Evolutionary conservation across 2,797 vertebrate genomes (phyloP), one percentile per base, ranked within the genome.

Genomic region (Anabacerthia variegaticeps): DNA sequence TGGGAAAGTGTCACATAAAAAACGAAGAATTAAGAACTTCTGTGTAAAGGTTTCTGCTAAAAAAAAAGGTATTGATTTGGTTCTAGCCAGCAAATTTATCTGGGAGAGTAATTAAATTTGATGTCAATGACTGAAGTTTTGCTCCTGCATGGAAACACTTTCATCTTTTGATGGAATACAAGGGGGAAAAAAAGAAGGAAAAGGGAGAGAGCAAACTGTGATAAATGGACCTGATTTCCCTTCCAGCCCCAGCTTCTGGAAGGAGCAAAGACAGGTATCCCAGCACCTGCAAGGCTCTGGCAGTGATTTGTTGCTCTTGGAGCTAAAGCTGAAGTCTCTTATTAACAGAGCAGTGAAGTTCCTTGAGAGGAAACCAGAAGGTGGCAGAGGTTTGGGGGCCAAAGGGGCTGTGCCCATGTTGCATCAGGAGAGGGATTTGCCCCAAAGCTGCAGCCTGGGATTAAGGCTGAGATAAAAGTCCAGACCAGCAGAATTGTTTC

Each of bases 101-200:
- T 19, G 72, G 65, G 75, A 80, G 52, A 51, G 44, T 95, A 93
- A 88, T 95, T 80, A 89, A 89, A 89, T 62, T 28, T 78, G 81
- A 69, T 77, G 77, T 32, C 24, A 30, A 2, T n/a, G 75, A 62
- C 6, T 74, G 80, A 88, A 66, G 58, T 79, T 92, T 83, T 91
- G 65, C 82, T 81, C 56, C 79, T 52, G 32, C 32, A 7, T 23
- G 27, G 65, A 77, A 91, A 43, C 6, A 4, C 24, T 94, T 85
- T 30, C 13, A 58, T 65, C 80, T 94, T 89, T 56, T 9, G 37
- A 18, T 14, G 18, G 67, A 89, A 69, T 27, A n/a, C 16, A 26
- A 39, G n/a, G 34, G 46, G 36, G 34, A 68, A 32, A 46, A 71
- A 48, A 41, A 8, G 6, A 18, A 32, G 27, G n/a, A 14, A 24